Base-by-base conservation (phyloP, 2,888 invertebrate genomes). In the Cabera pusaria region DNA sequence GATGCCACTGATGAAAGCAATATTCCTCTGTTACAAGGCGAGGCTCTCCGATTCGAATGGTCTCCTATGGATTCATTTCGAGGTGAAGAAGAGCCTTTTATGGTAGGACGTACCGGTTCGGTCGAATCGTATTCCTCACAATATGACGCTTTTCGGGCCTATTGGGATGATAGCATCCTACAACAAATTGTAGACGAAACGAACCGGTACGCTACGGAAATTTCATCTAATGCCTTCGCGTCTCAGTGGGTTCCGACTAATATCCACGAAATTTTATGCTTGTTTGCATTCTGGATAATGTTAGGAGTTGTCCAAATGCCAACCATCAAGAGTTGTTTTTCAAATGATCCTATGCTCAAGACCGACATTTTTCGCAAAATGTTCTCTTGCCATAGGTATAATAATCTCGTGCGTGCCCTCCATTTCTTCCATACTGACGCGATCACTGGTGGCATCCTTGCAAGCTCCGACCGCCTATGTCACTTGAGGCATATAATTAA, bases 271-370 rank as follows among this genome's bases (percentile, higher is more conserved):
- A 6, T 14, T 2, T 14, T 14, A 4, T 14, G 14, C 14, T 4
- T 14, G 3, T 14, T 14, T 14, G 14, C 14, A 1, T 33, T 34
- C 5, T 34, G 38, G 40, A 35, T 34, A 5, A 29, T 41, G 40
- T n/a, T 24, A 2, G 40, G 40, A 0, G 23, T 41, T 16, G 16
- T 41, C 8, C 10, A 25, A 6, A 41, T 41, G 40, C 40, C 40
- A 3, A 25, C 34, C 0, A 25, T 35, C 5, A 5, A 1, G 0
- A 20, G 16, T 20, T 34, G 25, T 6, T 41, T 31, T 6, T 21
- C 20, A 1, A n/a, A 4, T 0, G 6, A 27, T 2, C 12, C 23
- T 0, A 12, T 39, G 5, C 6, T 39, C 2, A 16, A 27, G 11
- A 33, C 27, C 0, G 27, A 32, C 1, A 11, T 31, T 7, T 5